Conservation (phyloP, 2,113 vertebrate genomes). For the Myxocyprinus asiaticus region DNA sequence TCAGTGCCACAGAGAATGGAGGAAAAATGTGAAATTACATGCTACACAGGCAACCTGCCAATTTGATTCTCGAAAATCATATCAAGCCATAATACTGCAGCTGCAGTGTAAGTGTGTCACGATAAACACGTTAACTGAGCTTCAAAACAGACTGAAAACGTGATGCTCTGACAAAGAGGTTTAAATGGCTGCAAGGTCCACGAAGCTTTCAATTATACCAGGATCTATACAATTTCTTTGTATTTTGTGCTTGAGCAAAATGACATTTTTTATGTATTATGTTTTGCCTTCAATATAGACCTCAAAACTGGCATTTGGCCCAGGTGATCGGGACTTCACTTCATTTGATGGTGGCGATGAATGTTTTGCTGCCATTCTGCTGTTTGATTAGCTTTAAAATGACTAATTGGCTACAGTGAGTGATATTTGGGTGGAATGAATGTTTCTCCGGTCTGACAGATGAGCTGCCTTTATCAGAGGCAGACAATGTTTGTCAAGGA, state of each 20-base stretch:
- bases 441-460: neutral
- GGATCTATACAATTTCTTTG: neutral
- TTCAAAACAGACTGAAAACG: neutral
- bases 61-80: neutral
- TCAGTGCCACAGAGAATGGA: neutral
- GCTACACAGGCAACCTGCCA: neutral
- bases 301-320: too few relatives aligned
- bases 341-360: too few relatives aligned
- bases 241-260: too few relatives aligned
- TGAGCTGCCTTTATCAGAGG: neutral
- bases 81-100: conserved; percentile 14
- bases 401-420: neutral
- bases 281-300: too few relatives aligned
- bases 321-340: too few relatives aligned
- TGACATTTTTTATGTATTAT: too few relatives aligned
- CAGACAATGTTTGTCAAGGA: conserved; percentile 18
- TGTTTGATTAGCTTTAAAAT: too few relatives aligned
- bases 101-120: neutral
- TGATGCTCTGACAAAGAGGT: too few relatives aligned
- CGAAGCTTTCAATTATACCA: neutral
- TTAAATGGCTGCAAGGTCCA: neutral
- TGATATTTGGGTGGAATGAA: neutral
- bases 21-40: neutral
- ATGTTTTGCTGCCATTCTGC: too few relatives aligned
- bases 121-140: neutral